Evolutionary conservation across 2,113 vertebrate species (phyloP).

Genomic region (Heterotis niloticus): DNA sequence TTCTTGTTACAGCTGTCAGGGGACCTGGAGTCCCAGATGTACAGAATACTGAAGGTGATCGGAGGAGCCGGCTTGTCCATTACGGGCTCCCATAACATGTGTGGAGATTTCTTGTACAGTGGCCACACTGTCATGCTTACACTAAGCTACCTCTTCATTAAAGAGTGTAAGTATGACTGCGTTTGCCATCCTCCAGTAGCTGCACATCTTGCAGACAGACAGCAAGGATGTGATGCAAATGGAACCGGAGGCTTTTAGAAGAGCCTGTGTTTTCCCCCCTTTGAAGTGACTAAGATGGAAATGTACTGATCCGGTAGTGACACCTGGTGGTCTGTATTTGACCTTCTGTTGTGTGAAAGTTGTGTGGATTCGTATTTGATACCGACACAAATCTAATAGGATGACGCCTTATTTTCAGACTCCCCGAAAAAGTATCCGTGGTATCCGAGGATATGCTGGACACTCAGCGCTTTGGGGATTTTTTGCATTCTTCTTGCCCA

Average conservation of each 20-base stretch:
- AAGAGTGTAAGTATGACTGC: constrained; percentile 73
- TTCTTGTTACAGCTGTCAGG: constrained; percentile 67
- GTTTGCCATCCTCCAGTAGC: background rate
- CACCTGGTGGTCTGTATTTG: background rate
- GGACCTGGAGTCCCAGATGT: constrained; percentile 77
- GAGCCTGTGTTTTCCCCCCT: too few species aligned
- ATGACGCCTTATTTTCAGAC: constrained; percentile 61
- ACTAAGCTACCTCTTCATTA: constrained; percentile 50
- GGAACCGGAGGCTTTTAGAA: too few species aligned
- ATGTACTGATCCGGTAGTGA: background rate
- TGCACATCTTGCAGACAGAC: too few species aligned
- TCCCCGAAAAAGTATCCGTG: constrained; percentile 87
- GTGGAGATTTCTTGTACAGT: constrained; percentile 83
- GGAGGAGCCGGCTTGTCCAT: constrained; percentile 81
- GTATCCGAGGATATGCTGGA: constrained; percentile 92
- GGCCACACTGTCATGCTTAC: constrained; percentile 85
- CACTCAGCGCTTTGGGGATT: constrained; percentile 82
- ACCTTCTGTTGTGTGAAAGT: background rate
- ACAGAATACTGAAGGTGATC: constrained; percentile 80
- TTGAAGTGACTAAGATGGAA: too few species aligned
- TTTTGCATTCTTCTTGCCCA: constrained; percentile 96
- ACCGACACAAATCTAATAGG: background rate
- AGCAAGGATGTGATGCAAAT: too few species aligned
- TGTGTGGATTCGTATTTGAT: background rate
- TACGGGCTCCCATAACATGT: constrained; percentile 82